Base-by-base conservation (phyloP, 2,888 invertebrate genomes). In the Platycheirus albimanus region DNA sequence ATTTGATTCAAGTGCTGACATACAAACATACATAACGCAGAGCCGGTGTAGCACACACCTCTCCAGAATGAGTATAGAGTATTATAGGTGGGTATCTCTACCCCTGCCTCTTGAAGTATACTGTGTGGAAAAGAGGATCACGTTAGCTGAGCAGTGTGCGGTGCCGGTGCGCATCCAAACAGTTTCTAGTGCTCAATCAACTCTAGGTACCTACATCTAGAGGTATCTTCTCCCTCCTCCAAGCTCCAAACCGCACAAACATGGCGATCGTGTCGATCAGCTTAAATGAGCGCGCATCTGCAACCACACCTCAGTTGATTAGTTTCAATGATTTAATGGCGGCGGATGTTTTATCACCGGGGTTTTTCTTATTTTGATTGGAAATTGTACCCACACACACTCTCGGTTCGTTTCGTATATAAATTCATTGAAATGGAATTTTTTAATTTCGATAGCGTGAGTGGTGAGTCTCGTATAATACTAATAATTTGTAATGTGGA, bases 241-340 rank as follows among this genome's bases (percentile, higher is more conserved):
- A 6, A 24, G 3, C 24, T 24, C 24, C 24, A 6, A 45, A 20
- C 19, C 54, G n/a, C 17, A 13, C 15, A 54, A 47, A 47, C 51
- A 64, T 38, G 49, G 56, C 63, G 72, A 83, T 83, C 63, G 43
- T 77, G 72, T 72, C 77, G 78, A 78, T 74, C 72, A 69, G 67
- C 47, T 41, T 67, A 72, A 72, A 78, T 56, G 78, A 72, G 38
- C 78, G 83, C 83, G 83, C 83, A 83, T 83, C 83, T 83, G 78
- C 78, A 83, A 84, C 79, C 84, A 84, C 84, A 84, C 84, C 84
- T 84, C 79, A 84, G 84, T 84, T 84, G 79, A 84, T 84, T 79
- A 78, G 79, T 84, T 43, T 84, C 74, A 84, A 84, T 84, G 79
- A 84, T 78, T 79, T 84, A 79, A 84, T 79, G 74, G 84, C 70